Base-by-base conservation (phyloP, 1,140 invertebrate genomes). In the Aphis gossypii region DNA sequence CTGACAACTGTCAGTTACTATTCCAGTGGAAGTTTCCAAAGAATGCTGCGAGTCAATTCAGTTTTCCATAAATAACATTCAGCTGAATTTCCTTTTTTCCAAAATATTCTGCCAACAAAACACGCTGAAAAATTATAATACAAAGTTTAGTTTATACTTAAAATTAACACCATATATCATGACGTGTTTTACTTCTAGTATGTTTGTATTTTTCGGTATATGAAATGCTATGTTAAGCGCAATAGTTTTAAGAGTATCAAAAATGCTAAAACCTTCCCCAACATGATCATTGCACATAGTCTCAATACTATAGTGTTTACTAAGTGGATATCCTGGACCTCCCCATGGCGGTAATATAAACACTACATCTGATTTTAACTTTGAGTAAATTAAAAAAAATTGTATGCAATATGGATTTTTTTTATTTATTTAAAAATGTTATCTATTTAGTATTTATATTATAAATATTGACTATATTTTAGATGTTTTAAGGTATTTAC, bases 311-410 rank as follows among this genome's bases (percentile, higher is more conserved):
- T 44, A 91, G 7, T 18, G 35, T 4, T 91, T 30, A 46, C n/a
- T 3, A 20, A 21, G 0, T 7, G 30, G 35, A 46, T 91, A 91
- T 6, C 46, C 41, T 1, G 98, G 98, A 0, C 98, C 99, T 92
- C 99, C 99, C 99, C 99, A 99, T 0, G 99, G 99, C 46, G 99
- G 99, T 95, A 98, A 98, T 11, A 99, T 95, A 95, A 99, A 99
- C 1, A 99, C 97, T 92, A 97, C 97, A 95, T 99, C 98, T 0
- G 97, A 97, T 91, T 96, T 95, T 94, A 97, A 94, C 25, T 94
- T 96, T 0, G 96, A 95, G 18, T 99, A 94, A 92, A 97, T 95
- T 90, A 99, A 96, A 95, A 46, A 46, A 7, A 35, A 35, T 35
- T 35, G 35, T 41, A 41, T 41, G 38, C 38, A 41, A 41, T 41